phyloP scores from a whole-genome alignment of 1,140 invertebrate species.

The Oncopodura yosiiana region DNA sequence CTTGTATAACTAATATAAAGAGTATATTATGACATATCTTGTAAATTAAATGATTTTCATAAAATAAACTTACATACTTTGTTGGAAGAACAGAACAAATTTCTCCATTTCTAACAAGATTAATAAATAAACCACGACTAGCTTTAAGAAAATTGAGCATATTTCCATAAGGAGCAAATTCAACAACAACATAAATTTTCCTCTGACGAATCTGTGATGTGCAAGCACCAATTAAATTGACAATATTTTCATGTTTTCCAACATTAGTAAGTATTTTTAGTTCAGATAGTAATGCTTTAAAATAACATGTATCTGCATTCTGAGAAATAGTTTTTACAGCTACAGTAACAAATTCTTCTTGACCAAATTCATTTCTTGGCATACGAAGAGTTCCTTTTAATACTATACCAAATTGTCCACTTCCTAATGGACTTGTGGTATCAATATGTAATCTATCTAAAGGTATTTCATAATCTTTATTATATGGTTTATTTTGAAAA shows the following conservation, averaged over 20 bases:
- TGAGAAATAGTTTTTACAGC: constrained; percentile 4
- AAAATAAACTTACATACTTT: too few species aligned
- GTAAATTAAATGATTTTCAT: too few species aligned
- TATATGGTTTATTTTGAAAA: background rate
- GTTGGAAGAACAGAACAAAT: too few species aligned
- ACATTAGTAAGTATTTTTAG: constrained; percentile 9
- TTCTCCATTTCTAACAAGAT: too few species aligned
- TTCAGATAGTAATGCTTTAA: constrained; percentile 9
- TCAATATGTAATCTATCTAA: too few species aligned
- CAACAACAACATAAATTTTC: constrained; percentile 24
- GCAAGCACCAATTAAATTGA: constrained; percentile 2
- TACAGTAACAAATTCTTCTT: background rate
- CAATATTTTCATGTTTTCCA: constrained; percentile 14
- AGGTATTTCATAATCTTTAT: too few species aligned
- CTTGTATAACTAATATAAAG: too few species aligned
- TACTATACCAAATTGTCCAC: too few species aligned
- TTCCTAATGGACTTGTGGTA: too few species aligned
- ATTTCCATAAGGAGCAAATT: constrained; percentile 10
- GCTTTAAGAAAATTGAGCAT: constrained; percentile 4
- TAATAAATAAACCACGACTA: background rate
- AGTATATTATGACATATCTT: too few species aligned
- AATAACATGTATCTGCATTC: background rate
- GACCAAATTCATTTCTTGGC: too few species aligned
- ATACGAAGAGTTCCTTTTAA: constrained; percentile 2
- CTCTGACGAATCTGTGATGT: background rate